A percentile compares a stretch with the other conserved stretches of the same genome.
These are phyloP conservation scores for Heliconius sara DNA, from an alignment of 2,888 invertebrate species.

Conservation along the genomic window DNA sequence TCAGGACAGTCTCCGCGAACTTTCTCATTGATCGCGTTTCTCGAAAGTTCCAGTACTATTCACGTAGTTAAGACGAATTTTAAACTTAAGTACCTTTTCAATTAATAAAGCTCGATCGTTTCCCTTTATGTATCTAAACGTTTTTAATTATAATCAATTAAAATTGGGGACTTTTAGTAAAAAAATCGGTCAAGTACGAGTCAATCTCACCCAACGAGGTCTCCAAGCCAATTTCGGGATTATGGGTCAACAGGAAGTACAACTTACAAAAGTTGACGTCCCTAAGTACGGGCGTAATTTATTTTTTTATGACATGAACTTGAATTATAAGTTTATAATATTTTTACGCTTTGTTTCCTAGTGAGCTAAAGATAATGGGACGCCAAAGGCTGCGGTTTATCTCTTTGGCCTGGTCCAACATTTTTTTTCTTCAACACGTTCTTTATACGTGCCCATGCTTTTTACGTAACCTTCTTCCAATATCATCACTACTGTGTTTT, in stretches of 20 bases:
- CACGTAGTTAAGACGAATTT: conserved; percentile 15
- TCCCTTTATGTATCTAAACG: background rate
- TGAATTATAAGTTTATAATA: no score
- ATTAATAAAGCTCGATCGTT: conserved; percentile 7
- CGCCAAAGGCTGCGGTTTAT: no score
- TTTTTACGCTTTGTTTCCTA: no score
- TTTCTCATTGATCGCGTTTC: conserved; percentile 22
- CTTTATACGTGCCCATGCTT: no score
- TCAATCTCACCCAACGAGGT: background rate
- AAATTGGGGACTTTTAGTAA: background rate
- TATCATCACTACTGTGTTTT: no score
- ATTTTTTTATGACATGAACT: no score
- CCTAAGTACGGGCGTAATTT: no score
- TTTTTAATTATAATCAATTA: conserved; percentile 13
- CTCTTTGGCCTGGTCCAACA: no score
- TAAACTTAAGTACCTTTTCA: conserved; percentile 16
- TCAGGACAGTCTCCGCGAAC: conserved; percentile 1
- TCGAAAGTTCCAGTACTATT: conserved; percentile 20
- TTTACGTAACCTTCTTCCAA: no score
- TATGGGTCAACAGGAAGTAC: background rate
- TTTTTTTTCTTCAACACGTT: no score
- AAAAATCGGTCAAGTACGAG: background rate
- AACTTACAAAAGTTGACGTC: background rate
- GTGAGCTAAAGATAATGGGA: no score
- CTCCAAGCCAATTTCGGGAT: background rate